Evolutionary conservation across 2,888 invertebrate genomes (phyloP).

Genomic region (Acanthopleura granulata): DNA sequence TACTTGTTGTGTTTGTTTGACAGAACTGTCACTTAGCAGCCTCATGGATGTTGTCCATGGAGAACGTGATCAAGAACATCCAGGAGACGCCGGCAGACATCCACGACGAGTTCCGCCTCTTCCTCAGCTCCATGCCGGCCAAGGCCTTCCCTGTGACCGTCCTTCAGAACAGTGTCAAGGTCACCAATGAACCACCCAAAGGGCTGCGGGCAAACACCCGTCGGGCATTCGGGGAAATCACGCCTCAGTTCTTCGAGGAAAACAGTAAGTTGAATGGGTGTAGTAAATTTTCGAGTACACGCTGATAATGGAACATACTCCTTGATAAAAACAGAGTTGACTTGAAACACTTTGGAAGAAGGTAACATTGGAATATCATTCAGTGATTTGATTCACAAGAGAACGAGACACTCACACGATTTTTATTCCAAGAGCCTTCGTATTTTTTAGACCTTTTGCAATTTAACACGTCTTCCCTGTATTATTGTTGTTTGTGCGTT

Average conservation of each 20-base stretch:
- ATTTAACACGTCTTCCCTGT: too few species aligned
- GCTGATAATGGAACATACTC: too few species aligned
- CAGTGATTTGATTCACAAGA: too few species aligned
- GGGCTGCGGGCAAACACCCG: slow-evolving; percentile 82
- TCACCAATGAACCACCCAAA: slow-evolving; percentile 71
- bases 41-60: slow-evolving; percentile 70
- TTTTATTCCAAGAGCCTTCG: too few species aligned
- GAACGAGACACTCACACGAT: too few species aligned
- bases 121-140: slow-evolving; percentile 70
- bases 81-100: slow-evolving; percentile 65
- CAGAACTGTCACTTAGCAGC: slow-evolving; percentile 71
- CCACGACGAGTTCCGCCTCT: slow-evolving; percentile 68
- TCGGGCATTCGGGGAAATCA: slow-evolving; percentile 84
- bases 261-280: slow-evolving; percentile 74
- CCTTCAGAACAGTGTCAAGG: slow-evolving; percentile 71
- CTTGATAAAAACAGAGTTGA: too few species aligned
- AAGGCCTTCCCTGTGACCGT: slow-evolving; percentile 69
- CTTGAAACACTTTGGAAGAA: too few species aligned
- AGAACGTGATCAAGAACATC: slow-evolving; percentile 66
- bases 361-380: too few species aligned
- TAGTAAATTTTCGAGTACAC: too few species aligned
- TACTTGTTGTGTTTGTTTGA: slow-evolving; percentile 4
- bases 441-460: too few species aligned
- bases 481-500: too few species aligned
- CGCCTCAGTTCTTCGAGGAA: slow-evolving; percentile 84